Conservation (phyloP, 2,888 invertebrate genomes). For the Rhagonycha lutea region DNA sequence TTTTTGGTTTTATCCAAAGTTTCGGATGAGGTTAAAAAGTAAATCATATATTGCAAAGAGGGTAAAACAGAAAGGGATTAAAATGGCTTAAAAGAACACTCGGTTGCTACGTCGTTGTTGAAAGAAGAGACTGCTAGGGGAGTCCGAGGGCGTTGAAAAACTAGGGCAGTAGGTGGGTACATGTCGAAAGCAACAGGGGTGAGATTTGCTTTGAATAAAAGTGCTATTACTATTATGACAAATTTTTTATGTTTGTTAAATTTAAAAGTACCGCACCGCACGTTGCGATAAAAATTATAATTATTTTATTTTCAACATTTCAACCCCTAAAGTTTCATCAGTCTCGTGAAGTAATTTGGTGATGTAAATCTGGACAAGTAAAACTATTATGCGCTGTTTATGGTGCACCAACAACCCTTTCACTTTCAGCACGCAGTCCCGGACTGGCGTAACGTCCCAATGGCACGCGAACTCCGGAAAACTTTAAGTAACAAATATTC, state of each 20-base stretch:
- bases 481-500: constrained; percentile 17
- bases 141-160: constrained; percentile 38
- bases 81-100: constrained; percentile 39
- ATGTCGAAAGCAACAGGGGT: constrained; percentile 27
- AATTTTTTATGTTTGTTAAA: neutral
- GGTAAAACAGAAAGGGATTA: constrained; percentile 30
- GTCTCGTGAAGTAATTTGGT: neutral
- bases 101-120: constrained; percentile 34
- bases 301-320: neutral
- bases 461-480: constrained; percentile 30
- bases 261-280: neutral
- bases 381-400: constrained; percentile 19
- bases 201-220: constrained; percentile 7
- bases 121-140: constrained; percentile 38
- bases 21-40: constrained; percentile 18
- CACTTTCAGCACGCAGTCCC: constrained; percentile 18
- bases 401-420: constrained; percentile 26
- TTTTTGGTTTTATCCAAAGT: neutral
- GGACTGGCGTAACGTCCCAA: constrained; percentile 9
- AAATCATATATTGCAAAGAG: constrained; percentile 28
- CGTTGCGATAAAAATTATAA: neutral
- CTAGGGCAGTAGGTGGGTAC: constrained; percentile 43
- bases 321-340: neutral
- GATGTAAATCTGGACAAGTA: constrained; percentile 14
- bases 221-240: neutral